phyloP scores from a whole-genome alignment of 2,797 vertebrate genomes.

The Xiphorhynchus erythropygius region DNA sequence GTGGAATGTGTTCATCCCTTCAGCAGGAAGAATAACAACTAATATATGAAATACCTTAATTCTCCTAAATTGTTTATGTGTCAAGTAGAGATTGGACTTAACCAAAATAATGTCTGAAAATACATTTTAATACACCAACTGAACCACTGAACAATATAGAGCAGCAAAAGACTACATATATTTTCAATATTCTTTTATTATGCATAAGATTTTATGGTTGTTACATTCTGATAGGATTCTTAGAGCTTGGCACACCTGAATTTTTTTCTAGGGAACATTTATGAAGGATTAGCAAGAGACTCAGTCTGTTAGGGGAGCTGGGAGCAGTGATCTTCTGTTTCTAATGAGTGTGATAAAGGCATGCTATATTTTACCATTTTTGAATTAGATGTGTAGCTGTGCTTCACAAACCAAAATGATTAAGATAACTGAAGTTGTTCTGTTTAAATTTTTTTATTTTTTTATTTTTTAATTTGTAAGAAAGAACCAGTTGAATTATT shows the following conservation, averaged over 20 bases:
- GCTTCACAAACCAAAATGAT: not conserved
- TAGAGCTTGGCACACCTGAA: not conserved
- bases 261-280: not conserved
- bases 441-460: not conserved
- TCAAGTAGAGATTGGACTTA: not conserved
- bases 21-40: not conserved
- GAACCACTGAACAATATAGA: not conserved
- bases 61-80: not conserved
- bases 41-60: not conserved
- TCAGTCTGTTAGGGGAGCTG: not conserved
- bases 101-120: constrained; percentile 5
- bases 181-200: constrained; percentile 1
- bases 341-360: not conserved
- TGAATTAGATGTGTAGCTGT: not conserved
- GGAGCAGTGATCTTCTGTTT: not conserved
- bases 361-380: not conserved
- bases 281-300: not conserved
- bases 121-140: not conserved
- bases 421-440: not conserved
- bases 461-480: not conserved
- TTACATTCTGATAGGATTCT: not conserved
- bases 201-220: not conserved
- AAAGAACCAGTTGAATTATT: not conserved
- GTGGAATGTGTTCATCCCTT: not conserved
- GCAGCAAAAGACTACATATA: not conserved